Evolutionary conservation across 2,797 vertebrate genomes (phyloP), one percentile per base, ranked within the genome.

Genomic region (Gila robusta): DNA sequence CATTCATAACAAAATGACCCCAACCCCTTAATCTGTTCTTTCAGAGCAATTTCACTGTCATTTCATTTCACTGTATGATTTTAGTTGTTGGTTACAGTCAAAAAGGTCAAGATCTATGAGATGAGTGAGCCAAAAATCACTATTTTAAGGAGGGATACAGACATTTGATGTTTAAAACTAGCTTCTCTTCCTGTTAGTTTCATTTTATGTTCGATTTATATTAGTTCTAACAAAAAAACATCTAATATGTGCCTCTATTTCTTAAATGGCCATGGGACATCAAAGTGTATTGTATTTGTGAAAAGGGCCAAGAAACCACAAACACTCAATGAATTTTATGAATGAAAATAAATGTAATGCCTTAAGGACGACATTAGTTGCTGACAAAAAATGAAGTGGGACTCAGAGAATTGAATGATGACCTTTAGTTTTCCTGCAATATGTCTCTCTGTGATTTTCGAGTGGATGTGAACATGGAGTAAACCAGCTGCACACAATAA

Each of bases 401-500:
- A 70, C 74, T 78, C 62, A n/a, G 47, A 54, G 47, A n/a, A 78
- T 6, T 59, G 76, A 88, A 89, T 54, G 56, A 35, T 80, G 82
- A 80, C 87, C 85, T 86, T 78, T 73, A 82, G 80, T 83, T 71
- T 86, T 87, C 73, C 76, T 85, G 49, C 56, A 66, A 64, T 70
- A 52, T 79, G 59, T 44, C 77, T 72, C 56, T 66, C 19, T 26
- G 49, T 39, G 54, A 47, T 69, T 87, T 80, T 62, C 10, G 62
- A 78, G 41, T 83, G 79, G 73, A 84, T 62, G 52, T 72, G 76
- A 81, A 87, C 71, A 67, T 80, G 79, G 84, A 84, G 64, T 59
- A 28, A 80, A 59, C 76, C 91, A 91, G 87, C 89, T 91, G 90
- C 84, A 66, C 76, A 86, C 82, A 89, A 89, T 91, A 88, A 87